Base-by-base conservation (phyloP, 2,888 invertebrate species). In the Hemicrepidius hirtus region DNA sequence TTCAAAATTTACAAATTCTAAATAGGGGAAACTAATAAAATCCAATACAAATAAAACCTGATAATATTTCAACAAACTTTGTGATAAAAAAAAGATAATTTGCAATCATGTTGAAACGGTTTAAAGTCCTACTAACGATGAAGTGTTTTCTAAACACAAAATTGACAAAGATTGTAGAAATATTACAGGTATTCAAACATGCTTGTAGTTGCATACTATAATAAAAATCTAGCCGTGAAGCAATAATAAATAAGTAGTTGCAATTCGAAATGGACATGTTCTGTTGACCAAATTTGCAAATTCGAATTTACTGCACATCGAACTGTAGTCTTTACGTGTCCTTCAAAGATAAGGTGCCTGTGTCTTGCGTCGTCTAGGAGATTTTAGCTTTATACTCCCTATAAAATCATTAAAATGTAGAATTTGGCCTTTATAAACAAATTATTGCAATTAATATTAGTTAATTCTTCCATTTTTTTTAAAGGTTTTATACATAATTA, bases 291-390 rank as follows among this genome's bases (percentile, higher is more conserved):
- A 75, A 75, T 41, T 68, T 59, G 67, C 55, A 68, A 59, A 71
- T 59, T 71, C 74, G 74, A 74, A 74, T 74, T 71, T 72, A 72
- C 24, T 69, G 66, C 72, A 75, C 72, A 75, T 72, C 75, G 72
- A 72, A 75, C 71, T 69, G 41, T 69, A 73, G 73, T 37, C 46
- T 71, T 50, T 60, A 72, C 57, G 68, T 71, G 68, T 68, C 72
- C 67, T 73, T 65, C 49, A 59, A 63, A 50, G 35, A 68, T 68
- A 73, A 55, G 68, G 73, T 73, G 73, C 73, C 73, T 73, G 73
- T 65, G 55, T 67, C 66, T 71, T 71, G 71, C 67, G 66, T 71
- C 67, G 57, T 65, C n/a, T 71, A 66, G 66, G 28, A 53, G 41
- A 49, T 28, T 40, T 40, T 71, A 71, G 71, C 71, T 71, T 65